Base-by-base conservation (phyloP, 2,797 vertebrate species). In the Ctenopoma kingsleyae region DNA sequence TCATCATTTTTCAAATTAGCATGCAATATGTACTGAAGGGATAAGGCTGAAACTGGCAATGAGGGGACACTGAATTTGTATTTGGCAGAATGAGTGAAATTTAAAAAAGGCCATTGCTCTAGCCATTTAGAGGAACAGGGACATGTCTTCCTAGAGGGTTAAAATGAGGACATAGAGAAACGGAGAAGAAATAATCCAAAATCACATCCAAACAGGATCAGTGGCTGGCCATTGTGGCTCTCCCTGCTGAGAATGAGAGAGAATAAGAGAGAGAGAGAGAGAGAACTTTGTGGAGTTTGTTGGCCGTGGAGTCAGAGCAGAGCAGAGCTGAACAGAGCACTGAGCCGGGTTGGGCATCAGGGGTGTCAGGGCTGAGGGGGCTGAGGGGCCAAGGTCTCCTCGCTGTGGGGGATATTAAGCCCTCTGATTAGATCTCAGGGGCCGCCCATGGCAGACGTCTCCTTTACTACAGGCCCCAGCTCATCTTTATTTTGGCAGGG, bases 371-470 rank as follows among this genome's bases (percentile, higher is more conserved):
- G 87, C 89, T 89, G 85, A 88, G 88, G 90, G 89, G 90, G 88
- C 84, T 90, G 84, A 86, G 90, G 92, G 90, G 92, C 91, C 91
- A 91, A 91, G 91, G 91, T 90, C 88, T 92, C 89, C 91, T 91
- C 91, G 87, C 91, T 91, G 92, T 93, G 92, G 93, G 92, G 91
- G 91, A 91, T 93, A 93, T 93, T 93, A 94, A 92, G 89, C 88
- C 89, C 89, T 92, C 92, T 94, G 92, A 94, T 94, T 93, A 92
- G 92, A 92, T 94, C 93, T 93, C 93, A 89, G 87, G 93, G 92
- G 92, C 92, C 84, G 84, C 75, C 84, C 85, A 87, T 93, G 85
- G 89, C 92, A 92, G 89, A 91, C 91, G 83, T 92, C 89, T 93
- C 86, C 89, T 91, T 91, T 93, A 91, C 90, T 86, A 88, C 87